A percentile compares a stretch with the other conserved stretches of the same genome.
Conservation (phyloP, 2,888 invertebrate species). For the Acronicta leporina region DNA sequence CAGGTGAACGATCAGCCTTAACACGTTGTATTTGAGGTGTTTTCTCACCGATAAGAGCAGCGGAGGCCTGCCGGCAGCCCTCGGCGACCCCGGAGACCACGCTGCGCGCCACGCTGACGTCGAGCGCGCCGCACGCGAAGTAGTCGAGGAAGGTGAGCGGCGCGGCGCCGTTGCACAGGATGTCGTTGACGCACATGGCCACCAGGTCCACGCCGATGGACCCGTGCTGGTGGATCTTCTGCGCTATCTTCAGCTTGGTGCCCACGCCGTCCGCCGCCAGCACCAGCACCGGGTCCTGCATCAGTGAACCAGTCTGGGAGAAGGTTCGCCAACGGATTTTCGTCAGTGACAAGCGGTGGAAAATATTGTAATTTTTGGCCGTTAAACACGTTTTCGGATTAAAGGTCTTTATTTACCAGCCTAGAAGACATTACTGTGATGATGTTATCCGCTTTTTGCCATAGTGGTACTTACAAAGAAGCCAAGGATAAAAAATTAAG, state of each 20-base stretch:
- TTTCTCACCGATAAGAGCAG: conserved; percentile 94
- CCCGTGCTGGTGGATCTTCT: conserved; percentile 92
- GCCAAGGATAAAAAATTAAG: too few relatives aligned
- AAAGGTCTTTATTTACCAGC: too few relatives aligned
- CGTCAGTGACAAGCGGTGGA: not conserved
- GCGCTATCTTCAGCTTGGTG: conserved; percentile 98
- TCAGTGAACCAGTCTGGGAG: not conserved
- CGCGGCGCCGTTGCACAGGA: conserved; percentile 98
- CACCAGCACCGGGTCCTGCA: conserved; percentile 95
- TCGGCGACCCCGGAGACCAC: conserved; percentile 95
- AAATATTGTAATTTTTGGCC: not conserved
- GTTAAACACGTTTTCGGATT: too few relatives aligned
- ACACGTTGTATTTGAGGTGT: too few relatives aligned
- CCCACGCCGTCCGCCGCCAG: conserved; percentile 99
- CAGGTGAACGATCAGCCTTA: too few relatives aligned
- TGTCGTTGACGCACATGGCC: conserved; percentile 99
- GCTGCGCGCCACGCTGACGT: conserved; percentile 90
- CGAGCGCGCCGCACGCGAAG: conserved; percentile 96
- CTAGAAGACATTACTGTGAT: too few relatives aligned
- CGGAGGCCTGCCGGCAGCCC: conserved; percentile 95
- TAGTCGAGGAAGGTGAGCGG: conserved; percentile 99
- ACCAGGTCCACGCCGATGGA: conserved; percentile 98
- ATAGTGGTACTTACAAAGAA: too few relatives aligned
- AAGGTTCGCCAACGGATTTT: conserved; percentile 2
- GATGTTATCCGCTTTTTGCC: too few relatives aligned